These are phyloP conservation scores for Onychomys torridus DNA, from an alignment of 2,797 vertebrate genomes.

Conservation along the genomic window DNA sequence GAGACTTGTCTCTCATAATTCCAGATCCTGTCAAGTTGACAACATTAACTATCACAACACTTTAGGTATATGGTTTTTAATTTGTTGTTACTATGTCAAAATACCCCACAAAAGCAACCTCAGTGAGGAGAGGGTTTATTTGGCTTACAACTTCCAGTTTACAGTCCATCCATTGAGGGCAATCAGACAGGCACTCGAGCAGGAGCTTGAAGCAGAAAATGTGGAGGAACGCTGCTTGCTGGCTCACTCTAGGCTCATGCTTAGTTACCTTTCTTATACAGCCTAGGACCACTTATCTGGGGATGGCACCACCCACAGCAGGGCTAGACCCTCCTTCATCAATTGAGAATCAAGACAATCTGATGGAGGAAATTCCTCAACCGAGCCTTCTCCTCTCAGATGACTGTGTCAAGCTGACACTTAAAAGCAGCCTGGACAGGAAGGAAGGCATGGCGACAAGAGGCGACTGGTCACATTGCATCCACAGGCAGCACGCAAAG, in stretches of 20 bases:
- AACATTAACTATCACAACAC: background rate
- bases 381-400: background rate
- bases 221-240: background rate
- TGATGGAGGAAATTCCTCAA: background rate
- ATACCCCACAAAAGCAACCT: background rate
- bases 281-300: background rate
- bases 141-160: background rate
- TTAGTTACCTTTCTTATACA: background rate
- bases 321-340: background rate
- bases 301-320: background rate
- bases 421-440: background rate
- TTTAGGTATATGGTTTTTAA: background rate
- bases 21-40: background rate
- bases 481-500: background rate
- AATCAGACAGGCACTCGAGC: background rate
- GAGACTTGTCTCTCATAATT: background rate
- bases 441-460: background rate
- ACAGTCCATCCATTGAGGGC: background rate
- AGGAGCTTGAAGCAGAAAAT: background rate
- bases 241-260: background rate
- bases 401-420: background rate
- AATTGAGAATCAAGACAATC: background rate
- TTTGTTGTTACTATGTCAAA: background rate
- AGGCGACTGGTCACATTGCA: background rate
- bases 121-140: background rate